A percentile compares a stretch with the other conserved stretches of the same genome.
phyloP scores from a whole-genome alignment of 2,113 vertebrate species.

The Callospermophilus lateralis region DNA sequence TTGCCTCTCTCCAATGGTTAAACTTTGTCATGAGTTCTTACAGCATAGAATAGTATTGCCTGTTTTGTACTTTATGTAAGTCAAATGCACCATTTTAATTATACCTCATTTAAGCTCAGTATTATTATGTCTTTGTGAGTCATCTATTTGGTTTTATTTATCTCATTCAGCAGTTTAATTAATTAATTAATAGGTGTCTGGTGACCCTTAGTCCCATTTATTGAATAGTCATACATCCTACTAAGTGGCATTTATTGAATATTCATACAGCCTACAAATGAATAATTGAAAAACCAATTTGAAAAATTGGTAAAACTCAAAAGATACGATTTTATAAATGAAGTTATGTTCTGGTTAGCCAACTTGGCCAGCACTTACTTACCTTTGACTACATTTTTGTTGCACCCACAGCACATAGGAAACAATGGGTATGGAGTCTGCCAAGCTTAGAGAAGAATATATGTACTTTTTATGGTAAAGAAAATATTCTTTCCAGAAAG shows the following conservation, averaged over 20 bases:
- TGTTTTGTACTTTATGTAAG: not conserved
- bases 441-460: slow-evolving; percentile 57
- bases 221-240: not conserved
- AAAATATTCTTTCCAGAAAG: slow-evolving; percentile 57
- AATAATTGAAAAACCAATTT: not conserved
- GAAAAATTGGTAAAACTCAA: not conserved
- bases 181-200: not conserved
- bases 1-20: not conserved
- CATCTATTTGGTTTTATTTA: not conserved
- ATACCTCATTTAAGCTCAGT: not conserved
- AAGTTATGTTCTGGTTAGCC: slow-evolving; percentile 20
- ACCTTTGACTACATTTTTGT: not conserved
- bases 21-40: not conserved
- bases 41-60: not conserved
- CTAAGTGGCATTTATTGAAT: not conserved
- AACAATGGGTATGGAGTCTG: not conserved
- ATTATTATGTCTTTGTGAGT: not conserved
- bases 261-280: not conserved
- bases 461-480: slow-evolving; percentile 9
- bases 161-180: not conserved
- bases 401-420: not conserved
- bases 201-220: not conserved
- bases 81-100: not conserved
- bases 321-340: not conserved
- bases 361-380: not conserved